Conservation (phyloP, 2,888 invertebrate genomes). For the Sinohyriopsis cumingii region DNA sequence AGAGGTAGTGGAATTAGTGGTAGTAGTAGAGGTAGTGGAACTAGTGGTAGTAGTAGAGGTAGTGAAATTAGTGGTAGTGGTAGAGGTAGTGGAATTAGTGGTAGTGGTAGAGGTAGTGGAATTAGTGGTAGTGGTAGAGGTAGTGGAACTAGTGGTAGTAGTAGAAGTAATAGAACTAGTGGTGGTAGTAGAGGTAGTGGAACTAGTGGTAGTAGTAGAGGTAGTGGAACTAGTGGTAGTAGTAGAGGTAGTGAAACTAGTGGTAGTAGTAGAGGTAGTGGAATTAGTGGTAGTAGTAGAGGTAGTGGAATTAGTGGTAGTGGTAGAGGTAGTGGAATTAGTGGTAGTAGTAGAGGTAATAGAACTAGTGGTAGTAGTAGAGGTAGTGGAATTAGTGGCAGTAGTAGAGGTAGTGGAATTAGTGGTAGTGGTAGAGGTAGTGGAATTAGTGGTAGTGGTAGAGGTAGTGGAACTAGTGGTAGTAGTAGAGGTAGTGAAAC, state of each 20-base stretch:
- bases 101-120: slow-evolving; percentile 1
- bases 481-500: slow-evolving; percentile 8
- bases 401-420: slow-evolving; percentile 8
- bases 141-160: slow-evolving; percentile 3
- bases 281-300: slow-evolving; percentile 2
- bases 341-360: slow-evolving; percentile 8
- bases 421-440: slow-evolving; percentile 5
- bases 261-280: slow-evolving; percentile 7
- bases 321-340: slow-evolving; percentile 1
- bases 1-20: slow-evolving; percentile 7
- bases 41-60: slow-evolving; percentile 12
- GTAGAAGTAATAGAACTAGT: slow-evolving; percentile 4
- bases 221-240: slow-evolving; percentile 8
- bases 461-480: slow-evolving; percentile 5
- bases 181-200: slow-evolving; percentile 5
- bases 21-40: slow-evolving; percentile 9
- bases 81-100: slow-evolving; percentile 2
- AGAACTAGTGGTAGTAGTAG: slow-evolving; percentile 6
- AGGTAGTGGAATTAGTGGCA: slow-evolving; percentile 9
- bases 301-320: no score
- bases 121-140: slow-evolving; percentile 3
- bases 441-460: neutral
- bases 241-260: slow-evolving; percentile 9
- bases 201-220: slow-evolving; percentile 9
- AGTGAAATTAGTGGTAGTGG: neutral